phyloP scores from a whole-genome alignment of 2,797 vertebrate genomes.

The Lepus townsendii region DNA sequence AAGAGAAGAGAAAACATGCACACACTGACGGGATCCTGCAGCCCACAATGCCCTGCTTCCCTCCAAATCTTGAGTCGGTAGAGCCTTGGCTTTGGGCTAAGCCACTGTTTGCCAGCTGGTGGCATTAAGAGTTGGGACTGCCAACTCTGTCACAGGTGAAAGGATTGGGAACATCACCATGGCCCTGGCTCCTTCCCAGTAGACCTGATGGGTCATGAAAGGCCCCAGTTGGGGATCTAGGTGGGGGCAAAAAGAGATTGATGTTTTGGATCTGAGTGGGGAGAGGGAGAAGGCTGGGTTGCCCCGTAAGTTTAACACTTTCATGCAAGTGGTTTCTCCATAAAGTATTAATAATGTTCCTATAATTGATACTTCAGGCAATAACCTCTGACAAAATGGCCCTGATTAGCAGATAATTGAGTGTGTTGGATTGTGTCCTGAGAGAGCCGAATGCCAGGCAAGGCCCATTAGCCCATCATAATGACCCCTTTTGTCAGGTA shows the following conservation, averaged over 20 bases:
- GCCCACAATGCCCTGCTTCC: background rate
- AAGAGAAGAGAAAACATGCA: background rate
- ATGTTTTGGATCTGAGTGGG: background rate
- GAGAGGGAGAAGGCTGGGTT: background rate
- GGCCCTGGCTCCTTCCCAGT: slow-evolving; percentile 70
- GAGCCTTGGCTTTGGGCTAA: slow-evolving; percentile 71
- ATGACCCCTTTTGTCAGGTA: slow-evolving; percentile 86
- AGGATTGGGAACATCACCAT: slow-evolving; percentile 51
- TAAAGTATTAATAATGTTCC: slow-evolving; percentile 86
- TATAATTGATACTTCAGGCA: slow-evolving; percentile 90
- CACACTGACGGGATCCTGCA: background rate
- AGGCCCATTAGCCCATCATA: slow-evolving; percentile 87
- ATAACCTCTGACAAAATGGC: slow-evolving; percentile 90
- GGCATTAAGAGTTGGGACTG: slow-evolving; percentile 71
- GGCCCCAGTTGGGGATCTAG: slow-evolving; percentile 6
- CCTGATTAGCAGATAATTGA: slow-evolving; percentile 90
- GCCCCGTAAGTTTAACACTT: slow-evolving; percentile 84
- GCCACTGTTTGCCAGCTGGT: slow-evolving; percentile 73
- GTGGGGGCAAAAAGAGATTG: background rate
- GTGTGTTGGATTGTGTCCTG: slow-evolving; percentile 84
- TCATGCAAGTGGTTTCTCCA: slow-evolving; percentile 81
- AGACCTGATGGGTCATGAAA: slow-evolving; percentile 57
- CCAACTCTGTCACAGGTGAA: slow-evolving; percentile 80
- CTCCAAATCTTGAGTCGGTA: slow-evolving; percentile 58
- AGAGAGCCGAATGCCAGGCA: slow-evolving; percentile 85